phyloP scores from a whole-genome alignment of 2,888 invertebrate genomes.

The Kuschelorhynchus macadamiae region DNA sequence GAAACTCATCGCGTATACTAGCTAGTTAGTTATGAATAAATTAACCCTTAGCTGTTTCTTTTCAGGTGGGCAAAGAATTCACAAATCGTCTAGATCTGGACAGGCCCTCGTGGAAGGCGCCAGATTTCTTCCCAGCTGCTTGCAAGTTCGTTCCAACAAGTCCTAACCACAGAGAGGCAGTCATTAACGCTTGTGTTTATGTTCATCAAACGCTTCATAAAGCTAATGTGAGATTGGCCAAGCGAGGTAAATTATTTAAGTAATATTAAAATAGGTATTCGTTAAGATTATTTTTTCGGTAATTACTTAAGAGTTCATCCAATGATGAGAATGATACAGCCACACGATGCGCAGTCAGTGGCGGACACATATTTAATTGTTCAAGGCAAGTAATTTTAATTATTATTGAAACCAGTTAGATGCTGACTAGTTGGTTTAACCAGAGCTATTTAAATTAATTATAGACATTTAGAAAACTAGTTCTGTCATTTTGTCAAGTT shows the following conservation, averaged over 20 bases:
- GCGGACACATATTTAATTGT: no score
- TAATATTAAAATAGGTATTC: background rate
- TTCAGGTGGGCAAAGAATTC: slow-evolving; percentile 92
- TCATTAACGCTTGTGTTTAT: slow-evolving; percentile 98
- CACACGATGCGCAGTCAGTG: no score
- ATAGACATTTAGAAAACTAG: no score
- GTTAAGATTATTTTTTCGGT: background rate
- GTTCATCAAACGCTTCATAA: slow-evolving; percentile 98
- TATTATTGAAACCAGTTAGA: no score
- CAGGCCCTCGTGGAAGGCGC: slow-evolving; percentile 85
- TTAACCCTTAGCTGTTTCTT: slow-evolving; percentile 20
- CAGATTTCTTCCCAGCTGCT: slow-evolving; percentile 92
- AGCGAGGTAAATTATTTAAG: slow-evolving; percentile 78
- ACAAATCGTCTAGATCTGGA: slow-evolving; percentile 96
- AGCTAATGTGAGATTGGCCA: slow-evolving; percentile 91
- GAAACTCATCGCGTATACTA: no score
- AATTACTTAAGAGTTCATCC: no score
- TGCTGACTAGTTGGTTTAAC: no score
- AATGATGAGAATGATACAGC: no score
- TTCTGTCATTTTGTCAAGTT: no score
- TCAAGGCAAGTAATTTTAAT: no score
- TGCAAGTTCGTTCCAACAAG: slow-evolving; percentile 82
- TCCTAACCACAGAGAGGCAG: slow-evolving; percentile 92
- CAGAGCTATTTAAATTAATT: no score
- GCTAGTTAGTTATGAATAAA: no score